Evolutionary conservation across 2,797 vertebrate species (phyloP).

Genomic region (Tenualosa thibaudeaui): DNA sequence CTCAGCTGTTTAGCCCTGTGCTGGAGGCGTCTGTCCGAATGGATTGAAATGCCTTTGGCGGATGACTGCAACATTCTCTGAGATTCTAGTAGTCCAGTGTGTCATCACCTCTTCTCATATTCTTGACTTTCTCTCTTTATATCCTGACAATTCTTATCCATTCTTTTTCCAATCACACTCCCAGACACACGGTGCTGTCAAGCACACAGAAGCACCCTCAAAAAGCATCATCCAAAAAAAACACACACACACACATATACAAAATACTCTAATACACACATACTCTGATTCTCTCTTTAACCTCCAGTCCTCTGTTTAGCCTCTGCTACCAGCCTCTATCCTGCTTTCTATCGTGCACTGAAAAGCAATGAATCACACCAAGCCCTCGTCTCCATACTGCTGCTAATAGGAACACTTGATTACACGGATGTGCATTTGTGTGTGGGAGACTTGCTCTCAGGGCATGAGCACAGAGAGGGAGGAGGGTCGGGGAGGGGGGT

Average conservation of each 20-base stretch:
- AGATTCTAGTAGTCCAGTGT: background rate
- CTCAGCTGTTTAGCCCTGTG: background rate
- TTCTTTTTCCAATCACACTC: background rate
- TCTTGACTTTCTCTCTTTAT: background rate
- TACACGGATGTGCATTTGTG: constrained; percentile 9
- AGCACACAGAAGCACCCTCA: background rate
- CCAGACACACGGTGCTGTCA: background rate
- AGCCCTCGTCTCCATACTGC: background rate
- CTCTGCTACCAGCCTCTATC: background rate
- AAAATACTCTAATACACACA: background rate
- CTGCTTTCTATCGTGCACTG: background rate
- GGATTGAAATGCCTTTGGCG: background rate
- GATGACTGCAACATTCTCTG: background rate
- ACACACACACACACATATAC: too few relatives aligned
- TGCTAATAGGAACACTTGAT: constrained; percentile 29
- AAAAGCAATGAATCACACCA: constrained; percentile 17
- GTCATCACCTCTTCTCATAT: background rate
- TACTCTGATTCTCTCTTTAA: background rate
- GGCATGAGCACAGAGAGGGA: background rate
- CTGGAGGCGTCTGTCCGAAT: background rate
- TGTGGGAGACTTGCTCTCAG: constrained; percentile 20
- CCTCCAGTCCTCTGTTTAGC: background rate
- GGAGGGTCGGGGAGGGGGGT: background rate
- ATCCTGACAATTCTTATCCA: background rate
- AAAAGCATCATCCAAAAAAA: background rate